phyloP scores from a whole-genome alignment of 2,888 invertebrate genomes.

The Hirtodrosophila cameraria region DNA sequence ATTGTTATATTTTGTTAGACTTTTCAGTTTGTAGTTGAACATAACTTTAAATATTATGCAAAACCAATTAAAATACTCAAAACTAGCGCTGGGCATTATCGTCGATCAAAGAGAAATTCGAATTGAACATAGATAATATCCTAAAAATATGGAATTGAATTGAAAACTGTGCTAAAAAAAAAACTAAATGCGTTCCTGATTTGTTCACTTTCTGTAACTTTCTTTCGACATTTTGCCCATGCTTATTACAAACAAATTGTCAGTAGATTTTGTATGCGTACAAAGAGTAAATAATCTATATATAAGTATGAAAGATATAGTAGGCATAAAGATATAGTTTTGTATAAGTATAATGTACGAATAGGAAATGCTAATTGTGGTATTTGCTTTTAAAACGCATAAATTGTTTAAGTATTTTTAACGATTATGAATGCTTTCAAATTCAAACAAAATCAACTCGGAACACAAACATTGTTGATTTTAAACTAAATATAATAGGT shows the following conservation, averaged over 20 bases:
- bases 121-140: constrained; percentile 24
- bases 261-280: constrained; percentile 48
- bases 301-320: constrained; percentile 16
- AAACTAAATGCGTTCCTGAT: constrained; percentile 33
- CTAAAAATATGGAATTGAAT: constrained; percentile 44
- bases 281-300: constrained; percentile 4
- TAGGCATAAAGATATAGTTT: constrained; percentile 37
- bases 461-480: too few species aligned
- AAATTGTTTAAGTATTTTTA: constrained; percentile 53
- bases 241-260: constrained; percentile 30
- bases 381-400: constrained; percentile 65
- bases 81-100: constrained; percentile 15
- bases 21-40: constrained; percentile 4
- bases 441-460: too few species aligned
- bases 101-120: constrained; percentile 12
- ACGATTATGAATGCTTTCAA: constrained; percentile 12
- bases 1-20: constrained; percentile 10
- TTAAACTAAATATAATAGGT: constrained; percentile 45
- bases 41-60: constrained; percentile 8
- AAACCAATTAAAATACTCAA: constrained; percentile 49
- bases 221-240: not conserved
- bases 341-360: constrained; percentile 29
- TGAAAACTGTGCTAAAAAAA: constrained; percentile 23
- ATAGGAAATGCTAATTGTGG: constrained; percentile 43
- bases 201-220: not conserved